Evolutionary conservation across 2,888 invertebrate genomes (phyloP), one percentile per base, ranked within the genome.

Genomic region (Sminthurinus aureus): DNA sequence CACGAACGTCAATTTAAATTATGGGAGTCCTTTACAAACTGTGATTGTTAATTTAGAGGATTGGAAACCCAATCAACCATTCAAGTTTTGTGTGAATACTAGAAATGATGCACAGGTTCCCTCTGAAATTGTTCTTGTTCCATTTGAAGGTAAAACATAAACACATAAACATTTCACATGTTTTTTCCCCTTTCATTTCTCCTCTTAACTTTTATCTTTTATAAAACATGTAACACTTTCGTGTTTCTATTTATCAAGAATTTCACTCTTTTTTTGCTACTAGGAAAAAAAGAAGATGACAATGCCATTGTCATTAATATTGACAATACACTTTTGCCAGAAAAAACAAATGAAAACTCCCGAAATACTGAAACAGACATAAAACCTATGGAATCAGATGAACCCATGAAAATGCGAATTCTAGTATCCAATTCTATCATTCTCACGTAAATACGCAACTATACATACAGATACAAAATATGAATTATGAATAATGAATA

Each of bases 41-140:
- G 77, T 77, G 12, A 77, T 77, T 22, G 58, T 77, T 22, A 77
- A 77, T 58, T 58, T 77, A 58, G 77, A 77, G 22, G 77, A 77
- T 22, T 77, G 77, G 77, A 77, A 52, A 58, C 22, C 77, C 22
- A 77, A 77, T 77, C 77, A 77, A 24, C 6, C 22, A 6, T 77
- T 77, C 22, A 22, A n/a, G 11, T 58, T 9, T n/a, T 58, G 58
- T 58, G 77, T 77, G 0, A 77, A 77, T 77, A 58, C 58, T 20
- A 58, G 22, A 9, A 20, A 6, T 58, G 77, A 77, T 11, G 58
- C 52, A 58, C 22, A n/a, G 18, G 3, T 12, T 58, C n/a, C 18
- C 18, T 76, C 75, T 20, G 22, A 77, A 52, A 20, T 77, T 18
- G 58, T 77, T 8, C 22, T 77, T 6, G 58, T 77, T 77, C 77